Evolutionary conservation across 2,797 vertebrate genomes (phyloP).

Genomic region (Semaprochilodus insignis): DNA sequence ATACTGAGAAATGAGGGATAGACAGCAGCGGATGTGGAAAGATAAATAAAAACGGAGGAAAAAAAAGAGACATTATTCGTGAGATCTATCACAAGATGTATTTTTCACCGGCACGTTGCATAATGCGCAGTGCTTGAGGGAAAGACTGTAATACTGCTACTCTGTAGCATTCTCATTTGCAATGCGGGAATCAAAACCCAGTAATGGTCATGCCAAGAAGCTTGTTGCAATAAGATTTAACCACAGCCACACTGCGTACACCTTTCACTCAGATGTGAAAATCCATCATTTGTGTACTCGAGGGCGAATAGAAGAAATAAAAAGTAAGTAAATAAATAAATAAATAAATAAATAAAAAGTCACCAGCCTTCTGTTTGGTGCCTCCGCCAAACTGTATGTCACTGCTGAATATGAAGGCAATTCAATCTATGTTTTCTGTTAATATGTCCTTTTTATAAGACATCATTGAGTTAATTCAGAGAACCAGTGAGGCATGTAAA

Average conservation of each 20-base stretch:
- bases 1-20: constrained; percentile 32
- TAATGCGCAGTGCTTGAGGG: constrained; percentile 45
- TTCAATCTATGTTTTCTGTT: constrained; percentile 50
- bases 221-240: constrained; percentile 50
- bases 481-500: constrained; percentile 62
- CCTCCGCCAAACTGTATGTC: constrained; percentile 1
- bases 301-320: background rate
- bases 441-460: constrained; percentile 57
- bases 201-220: constrained; percentile 39
- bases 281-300: background rate
- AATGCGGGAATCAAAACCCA: constrained; percentile 46
- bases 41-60: constrained; percentile 37
- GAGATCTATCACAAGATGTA: constrained; percentile 53
- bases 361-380: constrained; percentile 5
- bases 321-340: background rate
- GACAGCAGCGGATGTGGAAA: constrained; percentile 26
- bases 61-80: constrained; percentile 48
- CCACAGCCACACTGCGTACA: constrained; percentile 18
- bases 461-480: constrained; percentile 58
- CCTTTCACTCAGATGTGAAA: constrained; percentile 12
- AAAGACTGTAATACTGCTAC: constrained; percentile 22
- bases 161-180: constrained; percentile 37
- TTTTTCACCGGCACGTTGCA: constrained; percentile 51
- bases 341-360: background rate
- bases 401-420: constrained; percentile 16